Base-by-base conservation (phyloP, 2,888 invertebrate genomes). In the Spicauda simplicius region DNA sequence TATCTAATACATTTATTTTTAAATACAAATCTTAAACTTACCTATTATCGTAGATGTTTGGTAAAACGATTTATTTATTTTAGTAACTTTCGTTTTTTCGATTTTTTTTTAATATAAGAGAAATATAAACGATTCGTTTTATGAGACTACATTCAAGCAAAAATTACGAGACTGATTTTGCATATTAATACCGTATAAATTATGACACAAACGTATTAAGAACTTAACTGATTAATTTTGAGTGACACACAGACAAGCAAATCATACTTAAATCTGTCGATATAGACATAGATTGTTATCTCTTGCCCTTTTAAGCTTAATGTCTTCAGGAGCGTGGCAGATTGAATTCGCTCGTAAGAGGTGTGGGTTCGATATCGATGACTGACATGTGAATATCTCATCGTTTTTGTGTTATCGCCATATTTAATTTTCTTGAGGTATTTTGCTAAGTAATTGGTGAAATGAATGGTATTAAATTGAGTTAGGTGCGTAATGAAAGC, bases 261-360 rank as follows among this genome's bases (percentile, higher is more conserved):
- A 41, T 41, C 10, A 1, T 14, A 5, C 14, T 41, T 41, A 3
- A 14, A 41, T 14, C 14, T 41, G 14, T 14, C 2, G 48, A 48
- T 48, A 48, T 48, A 48, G 48, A 48, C 14, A 65, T 65, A 54
- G 45, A 59, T 54, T 54, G 65, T 48, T 65, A 65, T 65, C 65
- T 65, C 20, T 48, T 25, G 58, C 58, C 58, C 59, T 65, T 65
- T 65, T 52, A 65, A 65, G 59, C 59, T 59, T 65, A 54, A 59
- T 52, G 53, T 41, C 41, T 14, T 64, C 57, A 58, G 56, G 56
- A 64, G 63, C 58, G 58, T 63, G 55, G 55, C 58, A 45, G 33
- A 55, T 63, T 54, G 20, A 62, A 61, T 54, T 55, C 25, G 25
- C 54, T 25, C 18, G 18, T 12, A 7, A 41, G 58, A 45, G 37